These are phyloP conservation scores for Symphodus melops DNA, from an alignment of 2,113 vertebrate genomes.

Conservation along the genomic window DNA sequence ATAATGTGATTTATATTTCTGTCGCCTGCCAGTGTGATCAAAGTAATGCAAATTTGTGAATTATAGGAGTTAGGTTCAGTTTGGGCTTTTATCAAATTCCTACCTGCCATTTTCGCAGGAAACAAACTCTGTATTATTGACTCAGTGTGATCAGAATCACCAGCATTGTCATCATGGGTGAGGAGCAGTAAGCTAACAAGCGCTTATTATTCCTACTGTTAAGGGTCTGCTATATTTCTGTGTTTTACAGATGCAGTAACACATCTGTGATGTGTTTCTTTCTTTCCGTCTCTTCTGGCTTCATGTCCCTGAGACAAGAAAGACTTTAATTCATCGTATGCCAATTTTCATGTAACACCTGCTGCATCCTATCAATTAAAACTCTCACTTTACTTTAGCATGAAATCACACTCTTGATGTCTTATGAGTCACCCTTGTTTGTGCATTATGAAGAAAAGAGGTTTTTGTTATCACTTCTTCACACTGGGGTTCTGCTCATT, in stretches of 20 bases:
- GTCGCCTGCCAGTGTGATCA: slow-evolving; percentile 21
- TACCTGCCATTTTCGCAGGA: slow-evolving; percentile 23
- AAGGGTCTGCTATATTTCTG: slow-evolving; percentile 27
- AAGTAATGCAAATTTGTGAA: slow-evolving; percentile 43
- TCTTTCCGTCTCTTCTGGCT: slow-evolving; percentile 30
- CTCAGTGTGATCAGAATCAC: slow-evolving; percentile 41
- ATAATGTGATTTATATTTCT: slow-evolving; percentile 45
- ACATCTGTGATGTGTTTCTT: slow-evolving; percentile 40
- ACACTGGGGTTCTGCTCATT: slow-evolving; percentile 54
- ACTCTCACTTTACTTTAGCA: slow-evolving; percentile 17
- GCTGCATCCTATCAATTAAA: slow-evolving; percentile 46
- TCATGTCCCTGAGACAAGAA: slow-evolving; percentile 22
- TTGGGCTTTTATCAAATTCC: slow-evolving; percentile 45
- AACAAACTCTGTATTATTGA: slow-evolving; percentile 32
- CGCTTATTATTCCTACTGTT: slow-evolving; percentile 38
- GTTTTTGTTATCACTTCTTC: slow-evolving; percentile 38
- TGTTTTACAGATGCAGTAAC: slow-evolving; percentile 32
- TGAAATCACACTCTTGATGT: slow-evolving; percentile 35
- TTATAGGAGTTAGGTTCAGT: slow-evolving; percentile 14
- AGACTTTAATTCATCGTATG: slow-evolving; percentile 34
- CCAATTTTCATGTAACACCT: slow-evolving; percentile 53
- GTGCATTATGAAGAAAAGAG: slow-evolving; percentile 13
- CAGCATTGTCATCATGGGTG: slow-evolving; percentile 27
- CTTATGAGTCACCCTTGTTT: slow-evolving; percentile 37
- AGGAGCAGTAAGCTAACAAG: slow-evolving; percentile 48